A percentile compares a stretch with the other conserved stretches of the same genome.
Evolutionary conservation across 2,888 invertebrate species (phyloP).

Genomic region (Hydropsyche betteni): DNA sequence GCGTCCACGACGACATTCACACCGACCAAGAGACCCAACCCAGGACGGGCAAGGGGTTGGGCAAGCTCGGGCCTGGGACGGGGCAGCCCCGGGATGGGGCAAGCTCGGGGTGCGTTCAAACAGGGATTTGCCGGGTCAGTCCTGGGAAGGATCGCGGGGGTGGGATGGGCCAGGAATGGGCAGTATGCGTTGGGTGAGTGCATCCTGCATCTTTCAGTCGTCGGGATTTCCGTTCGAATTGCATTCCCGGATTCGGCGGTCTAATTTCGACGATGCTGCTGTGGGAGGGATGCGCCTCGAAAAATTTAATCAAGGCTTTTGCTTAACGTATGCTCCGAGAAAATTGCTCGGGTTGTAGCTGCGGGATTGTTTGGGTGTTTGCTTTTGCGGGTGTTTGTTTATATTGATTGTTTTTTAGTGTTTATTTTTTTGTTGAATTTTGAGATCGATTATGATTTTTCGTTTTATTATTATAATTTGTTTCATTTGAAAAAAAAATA

Average conservation of each 20-base stretch:
- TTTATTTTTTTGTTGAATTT: neutral
- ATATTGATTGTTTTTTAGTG: neutral
- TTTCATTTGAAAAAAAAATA: neutral
- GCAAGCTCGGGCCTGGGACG: no score
- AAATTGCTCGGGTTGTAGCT: neutral
- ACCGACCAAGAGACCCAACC: no score
- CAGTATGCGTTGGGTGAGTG: no score
- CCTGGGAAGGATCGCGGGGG: neutral
- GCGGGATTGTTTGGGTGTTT: neutral
- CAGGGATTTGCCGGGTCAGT: neutral
- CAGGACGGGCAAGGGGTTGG: no score
- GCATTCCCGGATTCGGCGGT: conserved; percentile 40
- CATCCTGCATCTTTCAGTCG: conserved; percentile 24
- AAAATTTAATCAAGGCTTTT: conserved; percentile 33
- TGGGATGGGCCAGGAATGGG: neutral
- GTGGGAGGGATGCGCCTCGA: neutral
- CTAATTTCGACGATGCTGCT: conserved; percentile 32
- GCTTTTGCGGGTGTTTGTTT: neutral
- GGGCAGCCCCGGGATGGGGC: no score
- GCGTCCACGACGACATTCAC: no score
- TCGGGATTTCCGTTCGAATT: conserved; percentile 36
- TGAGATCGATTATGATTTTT: neutral
- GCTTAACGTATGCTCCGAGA: neutral
- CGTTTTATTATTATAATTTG: neutral
- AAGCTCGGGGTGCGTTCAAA: no score